Conservation (phyloP, 1,140 invertebrate genomes). For the Dufourea novaeangliae region DNA sequence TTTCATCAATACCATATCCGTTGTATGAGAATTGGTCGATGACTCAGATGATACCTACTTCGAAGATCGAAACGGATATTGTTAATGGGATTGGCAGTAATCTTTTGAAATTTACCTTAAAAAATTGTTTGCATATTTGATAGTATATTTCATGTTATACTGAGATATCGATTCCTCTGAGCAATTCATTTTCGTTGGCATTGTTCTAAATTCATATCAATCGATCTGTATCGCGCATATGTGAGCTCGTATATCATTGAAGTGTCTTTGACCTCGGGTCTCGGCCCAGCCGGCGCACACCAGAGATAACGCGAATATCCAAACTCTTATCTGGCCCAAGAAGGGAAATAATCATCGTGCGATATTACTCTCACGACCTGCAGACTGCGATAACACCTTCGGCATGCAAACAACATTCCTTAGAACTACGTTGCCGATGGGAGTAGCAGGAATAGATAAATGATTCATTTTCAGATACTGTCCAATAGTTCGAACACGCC, state of each 20-base stretch:
- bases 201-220: background rate
- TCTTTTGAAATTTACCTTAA: too few species aligned
- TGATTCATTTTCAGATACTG: conserved; percentile 10
- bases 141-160: too few species aligned
- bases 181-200: background rate
- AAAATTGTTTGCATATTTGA: too few species aligned
- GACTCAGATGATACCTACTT: too few species aligned
- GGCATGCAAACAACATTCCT: conserved; percentile 61
- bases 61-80: too few species aligned
- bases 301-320: conserved; percentile 32
- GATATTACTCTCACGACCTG: conserved; percentile 51
- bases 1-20: too few species aligned
- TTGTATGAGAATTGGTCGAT: too few species aligned
- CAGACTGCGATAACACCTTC: conserved; percentile 51
- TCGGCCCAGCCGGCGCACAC: conserved; percentile 39
- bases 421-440: conserved; percentile 36
- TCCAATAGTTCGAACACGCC: background rate
- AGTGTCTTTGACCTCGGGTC: conserved; percentile 34
- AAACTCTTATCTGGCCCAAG: conserved; percentile 57
- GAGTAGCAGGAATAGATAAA: conserved; percentile 51
- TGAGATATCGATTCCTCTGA: too few species aligned
- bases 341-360: conserved; percentile 65
- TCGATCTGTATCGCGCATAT: background rate
- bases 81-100: too few species aligned
- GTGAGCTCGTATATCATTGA: background rate